Evolutionary conservation across 92 coral and sea anemone species (phyloP), one percentile per base, ranked within the genome.

Genomic region (Heliopora coerulea): DNA sequence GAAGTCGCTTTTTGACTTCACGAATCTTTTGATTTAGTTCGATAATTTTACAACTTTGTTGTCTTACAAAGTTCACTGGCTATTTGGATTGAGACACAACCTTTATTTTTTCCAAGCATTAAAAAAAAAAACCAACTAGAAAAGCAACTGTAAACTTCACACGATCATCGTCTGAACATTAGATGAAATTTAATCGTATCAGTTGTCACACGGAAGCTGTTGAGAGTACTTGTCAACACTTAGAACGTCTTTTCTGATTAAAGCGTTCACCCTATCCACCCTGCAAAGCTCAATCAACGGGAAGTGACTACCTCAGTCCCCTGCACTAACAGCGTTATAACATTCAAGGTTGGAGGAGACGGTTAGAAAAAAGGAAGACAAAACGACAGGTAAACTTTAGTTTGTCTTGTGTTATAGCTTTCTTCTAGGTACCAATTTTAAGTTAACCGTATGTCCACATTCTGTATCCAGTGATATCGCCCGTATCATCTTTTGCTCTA

Each of bases 141-240:
- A 65, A 35, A 24, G 25, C 56, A 65, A 65, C 72, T 40, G 72
- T 65, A 35, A 11, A 42, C 72, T 37, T 4, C 52, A 39, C 72
- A 40, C 26, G 28, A 20, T 28, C 24, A 61, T 31, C 39, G 31
- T 17, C 44, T 35, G 33, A 64, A 21, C 25, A 18, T 21, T 40
- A 54, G 72, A 65, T 65, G 72, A 65, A 65, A 65, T 65, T 65
- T 65, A 29, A 65, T 65, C 72, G 30, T 14, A 65, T 40, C 26
- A 42, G 31, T 65, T 39, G 50, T n/a, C 54, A 39, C 72, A 18
- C 4, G 11, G 27, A 7, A 23, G 72, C 33, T 65, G 72, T 65
- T 65, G 72, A 65, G 18, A 31, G 72, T 39, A 25, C 8, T 33
- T 54, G 25, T 49, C 46, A 33, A 40, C 23, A 50, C 21, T 19